Evolutionary conservation across 2,888 invertebrate genomes (phyloP), one percentile per base, ranked within the genome.

Genomic region (Andrena trimmerana): DNA sequence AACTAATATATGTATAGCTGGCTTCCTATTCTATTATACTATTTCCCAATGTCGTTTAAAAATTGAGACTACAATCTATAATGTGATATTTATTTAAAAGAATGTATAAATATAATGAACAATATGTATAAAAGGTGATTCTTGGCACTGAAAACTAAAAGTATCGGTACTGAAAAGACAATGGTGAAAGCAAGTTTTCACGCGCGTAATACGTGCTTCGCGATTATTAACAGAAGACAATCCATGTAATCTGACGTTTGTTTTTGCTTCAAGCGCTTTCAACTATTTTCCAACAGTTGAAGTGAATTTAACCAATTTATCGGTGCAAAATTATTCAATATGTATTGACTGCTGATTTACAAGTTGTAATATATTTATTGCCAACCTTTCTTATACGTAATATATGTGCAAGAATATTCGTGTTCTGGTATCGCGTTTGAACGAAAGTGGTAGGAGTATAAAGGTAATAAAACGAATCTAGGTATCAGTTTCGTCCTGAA

Each of bases 1-100:
- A 73, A 74, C 76, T 81, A 77, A 80, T 83, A 65, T 74, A 74
- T 76, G 78, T 83, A 59, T 74, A 74, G 59, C 79, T 88, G 88
- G 87, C 88, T 90, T 86, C 88, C 88, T 85, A 90, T 85, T 81
- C 85, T 84, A 71, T 67, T 67, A 8, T 20, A 36, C 31, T 48
- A 71, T 69, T 13, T 60, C 71, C 31, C 42, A 48, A 72, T 70
- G 16, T 36, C 16, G 52, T 62, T 67, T 36, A 36, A 65, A 48
- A 76, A 75, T 42, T 50, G 62, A 50, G n/a, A 72, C 52, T 33
- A 68, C 24, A 10, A 57, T 57, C 24, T 42, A 16, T 65, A 75
- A 68, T 59, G 59, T 69, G 7, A 63, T 67, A 68, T 83, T 73
- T 70, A 62, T 72, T 54, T 67, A 78, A 76, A 54, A 29, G 31